These are phyloP conservation scores for Trinectes maculatus DNA, from an alignment of 2,113 vertebrate species.

Conservation along the genomic window DNA sequence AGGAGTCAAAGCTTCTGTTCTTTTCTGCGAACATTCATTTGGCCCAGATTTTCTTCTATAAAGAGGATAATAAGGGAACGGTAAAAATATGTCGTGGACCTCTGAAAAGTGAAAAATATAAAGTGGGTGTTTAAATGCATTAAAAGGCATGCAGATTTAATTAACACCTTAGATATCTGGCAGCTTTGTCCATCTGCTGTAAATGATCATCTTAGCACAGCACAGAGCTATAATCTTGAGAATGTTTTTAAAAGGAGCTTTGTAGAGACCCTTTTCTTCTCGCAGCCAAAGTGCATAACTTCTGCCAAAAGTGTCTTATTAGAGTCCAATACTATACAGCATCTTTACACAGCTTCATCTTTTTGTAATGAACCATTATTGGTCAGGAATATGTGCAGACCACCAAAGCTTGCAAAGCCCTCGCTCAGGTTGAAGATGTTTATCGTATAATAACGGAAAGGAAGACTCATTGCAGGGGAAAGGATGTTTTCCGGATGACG, in stretches of 20 bases:
- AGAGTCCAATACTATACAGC: constrained; percentile 32
- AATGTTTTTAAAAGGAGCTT: constrained; percentile 74
- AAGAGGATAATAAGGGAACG: constrained; percentile 77
- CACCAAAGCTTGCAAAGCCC: constrained; percentile 4
- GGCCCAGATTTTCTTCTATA: constrained; percentile 77
- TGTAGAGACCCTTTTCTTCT: constrained; percentile 53
- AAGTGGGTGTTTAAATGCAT: constrained; percentile 83
- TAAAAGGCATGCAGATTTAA: constrained; percentile 81
- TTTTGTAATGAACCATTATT: constrained; percentile 47
- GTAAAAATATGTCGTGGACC: constrained; percentile 74
- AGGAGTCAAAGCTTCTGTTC: constrained; percentile 80
- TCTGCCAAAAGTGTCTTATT: constrained; percentile 55
- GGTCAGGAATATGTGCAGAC: constrained; percentile 14
- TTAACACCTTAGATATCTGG: constrained; percentile 75
- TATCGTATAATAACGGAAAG: constrained; percentile 11
- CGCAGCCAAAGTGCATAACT: constrained; percentile 46
- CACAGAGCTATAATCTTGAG: constrained; percentile 72
- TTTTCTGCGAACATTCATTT: constrained; percentile 79
- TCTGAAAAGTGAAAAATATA: constrained; percentile 76
- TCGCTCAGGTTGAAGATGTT: constrained; percentile 13
- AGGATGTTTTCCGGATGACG: constrained; percentile 9
- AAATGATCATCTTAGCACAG: constrained; percentile 77
- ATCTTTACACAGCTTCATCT: constrained; percentile 12
- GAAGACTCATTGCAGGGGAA: constrained; percentile 12
- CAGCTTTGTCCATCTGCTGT: constrained; percentile 74